Evolutionary conservation across 2,797 vertebrate genomes (phyloP).

Genomic region (Valencia hispanica): DNA sequence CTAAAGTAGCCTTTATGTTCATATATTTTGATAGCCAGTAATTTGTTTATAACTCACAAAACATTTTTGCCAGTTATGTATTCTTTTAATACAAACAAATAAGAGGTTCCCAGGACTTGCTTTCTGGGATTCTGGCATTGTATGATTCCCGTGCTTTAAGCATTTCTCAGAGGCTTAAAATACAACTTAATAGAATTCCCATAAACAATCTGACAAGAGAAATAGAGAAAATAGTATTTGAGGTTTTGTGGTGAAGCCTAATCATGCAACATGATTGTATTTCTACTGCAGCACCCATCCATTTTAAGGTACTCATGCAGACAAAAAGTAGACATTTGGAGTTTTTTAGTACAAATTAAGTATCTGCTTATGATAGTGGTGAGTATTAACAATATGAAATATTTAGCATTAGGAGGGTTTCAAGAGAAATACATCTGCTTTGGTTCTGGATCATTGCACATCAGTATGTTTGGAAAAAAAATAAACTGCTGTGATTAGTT

Average conservation of each 20-base stretch:
- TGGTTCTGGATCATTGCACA: conserved; percentile 30
- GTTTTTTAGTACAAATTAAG: background rate
- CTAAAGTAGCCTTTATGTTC: background rate
- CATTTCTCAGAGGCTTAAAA: conserved; percentile 63
- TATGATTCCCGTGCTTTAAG: conserved; percentile 68
- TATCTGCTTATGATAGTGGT: background rate
- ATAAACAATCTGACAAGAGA: conserved; percentile 48
- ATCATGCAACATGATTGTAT: conserved; percentile 4
- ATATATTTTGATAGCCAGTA: background rate
- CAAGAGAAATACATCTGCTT: conserved; percentile 21
- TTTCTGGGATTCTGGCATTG: conserved; percentile 54
- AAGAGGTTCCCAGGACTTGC: conserved; percentile 62
- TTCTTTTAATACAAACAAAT: conserved; percentile 7
- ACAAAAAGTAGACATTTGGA: background rate
- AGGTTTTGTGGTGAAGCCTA: conserved; percentile 14
- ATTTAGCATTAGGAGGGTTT: conserved; percentile 13
- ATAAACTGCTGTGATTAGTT: conserved; percentile 20
- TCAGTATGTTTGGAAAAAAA: conserved; percentile 20
- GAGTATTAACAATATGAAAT: background rate
- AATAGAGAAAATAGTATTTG: conserved; percentile 18
- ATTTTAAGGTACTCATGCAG: background rate
- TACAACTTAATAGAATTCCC: conserved; percentile 65
- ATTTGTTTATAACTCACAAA: conserved; percentile 16
- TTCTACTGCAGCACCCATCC: conserved; percentile 6
- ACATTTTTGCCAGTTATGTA: conserved; percentile 10